These are phyloP conservation scores for Dasypogon diadema DNA, from an alignment of 2,888 invertebrate genomes.

Conservation along the genomic window DNA sequence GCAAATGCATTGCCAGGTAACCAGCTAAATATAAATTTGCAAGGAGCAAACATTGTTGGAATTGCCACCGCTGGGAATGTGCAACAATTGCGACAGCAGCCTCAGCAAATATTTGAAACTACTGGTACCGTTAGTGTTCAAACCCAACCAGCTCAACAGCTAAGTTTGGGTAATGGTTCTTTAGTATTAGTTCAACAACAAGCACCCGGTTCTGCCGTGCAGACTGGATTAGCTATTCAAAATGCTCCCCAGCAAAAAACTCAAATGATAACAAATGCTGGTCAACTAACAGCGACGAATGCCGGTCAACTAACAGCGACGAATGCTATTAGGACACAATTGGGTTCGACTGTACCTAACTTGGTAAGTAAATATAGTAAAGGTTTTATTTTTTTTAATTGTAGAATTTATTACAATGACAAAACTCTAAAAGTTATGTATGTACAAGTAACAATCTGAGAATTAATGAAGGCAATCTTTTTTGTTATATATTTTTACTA, in stretches of 20 bases:
- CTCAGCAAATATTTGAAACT: slow-evolving; percentile 60
- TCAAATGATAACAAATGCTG: slow-evolving; percentile 63
- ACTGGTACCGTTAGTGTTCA: slow-evolving; percentile 62
- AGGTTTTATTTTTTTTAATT: slow-evolving; percentile 32
- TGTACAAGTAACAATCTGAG: too few species aligned
- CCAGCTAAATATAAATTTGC: slow-evolving; percentile 61
- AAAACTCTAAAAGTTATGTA: too few species aligned
- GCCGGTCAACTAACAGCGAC: slow-evolving; percentile 67
- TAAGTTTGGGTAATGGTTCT: slow-evolving; percentile 67
- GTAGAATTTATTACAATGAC: not conserved
- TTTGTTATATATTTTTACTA: too few species aligned
- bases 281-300: slow-evolving; percentile 65
- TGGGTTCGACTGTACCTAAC: slow-evolving; percentile 73
- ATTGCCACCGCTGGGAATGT: slow-evolving; percentile 62
- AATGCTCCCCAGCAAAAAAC: slow-evolving; percentile 63
- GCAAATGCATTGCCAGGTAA: slow-evolving; percentile 43
- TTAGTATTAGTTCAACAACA: slow-evolving; percentile 66
- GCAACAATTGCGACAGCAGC: slow-evolving; percentile 63
- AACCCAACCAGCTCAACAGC: slow-evolving; percentile 61
- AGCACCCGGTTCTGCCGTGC: slow-evolving; percentile 59
- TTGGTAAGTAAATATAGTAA: slow-evolving; percentile 77
- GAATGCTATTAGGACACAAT: slow-evolving; percentile 64
- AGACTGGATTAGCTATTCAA: slow-evolving; percentile 65
- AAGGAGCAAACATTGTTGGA: slow-evolving; percentile 62
- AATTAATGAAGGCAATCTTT: too few species aligned